Base-by-base conservation (phyloP, 2,888 invertebrate genomes). In the Euspilapteryx auroguttella region DNA sequence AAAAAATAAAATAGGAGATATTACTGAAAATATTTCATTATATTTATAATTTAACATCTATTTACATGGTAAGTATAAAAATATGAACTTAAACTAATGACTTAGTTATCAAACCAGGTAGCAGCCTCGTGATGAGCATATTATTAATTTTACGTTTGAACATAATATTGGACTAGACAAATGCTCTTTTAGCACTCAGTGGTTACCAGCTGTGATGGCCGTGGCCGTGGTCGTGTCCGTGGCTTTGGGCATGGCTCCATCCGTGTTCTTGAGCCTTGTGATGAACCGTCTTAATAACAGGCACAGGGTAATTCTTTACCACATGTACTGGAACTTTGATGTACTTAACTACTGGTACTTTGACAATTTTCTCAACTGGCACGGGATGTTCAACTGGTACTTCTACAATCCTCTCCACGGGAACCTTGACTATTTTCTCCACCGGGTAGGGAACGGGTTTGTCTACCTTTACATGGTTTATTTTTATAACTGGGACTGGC, bases 381-480 rank as follows among this genome's bases (percentile, higher is more conserved):
- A 80, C 79, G 2, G 80, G 81, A 40, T 66, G 73, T 28, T 79
- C 78, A 2, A 81, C 77, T 9, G 63, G 68, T 1, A 80, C 73
- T 11, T 79, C 51, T 7, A 81, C 79, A 21, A 79, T 68, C 44
- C 55, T 79, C 44, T 80, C 81, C 3, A 77, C 65, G 25, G 79
- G 80, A 7, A 81, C 64, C 32, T 78, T 75, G 32, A 81, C 77
- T 34, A 81, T 79, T 46, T 78, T 80, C 42, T 80, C 79, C 8
- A 81, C 80, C 10, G 79, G 66, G 44, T 79, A 79, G 1, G 81
- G 81, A 14, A 81, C 80, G 15, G 78, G 79, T 37, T 66, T 80
- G 44, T 81, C 81, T 9, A 81, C 57, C 29, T 76, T 56, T 12
- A 79, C 76, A 3, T 79, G 76, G 35, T 79, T 78, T 26, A 76